Percentiles rank a stretch among this genome's conserved stretches.
Conservation (phyloP, 1,140 invertebrate genomes). For the Drosophila nannoptera region DNA sequence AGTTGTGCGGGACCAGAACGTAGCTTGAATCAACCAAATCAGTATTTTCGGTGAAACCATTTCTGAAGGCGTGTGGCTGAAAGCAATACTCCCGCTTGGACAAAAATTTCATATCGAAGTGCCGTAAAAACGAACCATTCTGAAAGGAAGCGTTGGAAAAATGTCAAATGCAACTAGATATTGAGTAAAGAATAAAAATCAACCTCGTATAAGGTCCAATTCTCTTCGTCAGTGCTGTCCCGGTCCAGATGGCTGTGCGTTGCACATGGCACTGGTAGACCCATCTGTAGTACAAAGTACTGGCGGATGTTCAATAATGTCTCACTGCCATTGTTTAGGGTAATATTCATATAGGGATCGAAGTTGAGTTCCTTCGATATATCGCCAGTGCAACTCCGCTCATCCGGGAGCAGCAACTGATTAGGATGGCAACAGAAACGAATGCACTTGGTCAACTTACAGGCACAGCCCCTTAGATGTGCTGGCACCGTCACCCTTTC, state of each 20-base stretch:
- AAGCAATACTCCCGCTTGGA: slow-evolving; percentile 63
- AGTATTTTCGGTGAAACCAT: not conserved
- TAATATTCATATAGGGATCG: slow-evolving; percentile 48
- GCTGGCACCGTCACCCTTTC: slow-evolving; percentile 10
- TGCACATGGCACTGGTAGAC: slow-evolving; percentile 49
- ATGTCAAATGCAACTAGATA: not conserved
- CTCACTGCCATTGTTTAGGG: slow-evolving; percentile 29
- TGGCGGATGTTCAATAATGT: slow-evolving; percentile 11
- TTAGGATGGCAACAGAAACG: slow-evolving; percentile 59
- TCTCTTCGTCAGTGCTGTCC: not conserved
- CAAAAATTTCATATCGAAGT: not conserved
- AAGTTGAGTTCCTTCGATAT: slow-evolving; percentile 9
- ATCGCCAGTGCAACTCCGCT: slow-evolving; percentile 21
- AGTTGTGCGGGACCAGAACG: slow-evolving; percentile 43
- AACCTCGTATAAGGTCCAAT: slow-evolving; percentile 63
- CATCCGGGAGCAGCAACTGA: not conserved
- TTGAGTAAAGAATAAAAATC: no score
- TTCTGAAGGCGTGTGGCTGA: slow-evolving; percentile 22
- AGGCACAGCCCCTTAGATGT: slow-evolving; percentile 63
- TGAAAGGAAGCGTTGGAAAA: slow-evolving; percentile 9
- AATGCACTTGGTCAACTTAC: slow-evolving; percentile 48
- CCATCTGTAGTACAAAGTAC: slow-evolving; percentile 45
- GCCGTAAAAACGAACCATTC: slow-evolving; percentile 46
- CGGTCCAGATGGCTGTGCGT: slow-evolving; percentile 33
- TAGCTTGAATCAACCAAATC: rapidly evolving